A percentile compares a stretch with the other conserved stretches of the same genome.
These are phyloP conservation scores for Bujurquina vittata DNA, from an alignment of 2,113 vertebrate genomes.

Conservation along the genomic window DNA sequence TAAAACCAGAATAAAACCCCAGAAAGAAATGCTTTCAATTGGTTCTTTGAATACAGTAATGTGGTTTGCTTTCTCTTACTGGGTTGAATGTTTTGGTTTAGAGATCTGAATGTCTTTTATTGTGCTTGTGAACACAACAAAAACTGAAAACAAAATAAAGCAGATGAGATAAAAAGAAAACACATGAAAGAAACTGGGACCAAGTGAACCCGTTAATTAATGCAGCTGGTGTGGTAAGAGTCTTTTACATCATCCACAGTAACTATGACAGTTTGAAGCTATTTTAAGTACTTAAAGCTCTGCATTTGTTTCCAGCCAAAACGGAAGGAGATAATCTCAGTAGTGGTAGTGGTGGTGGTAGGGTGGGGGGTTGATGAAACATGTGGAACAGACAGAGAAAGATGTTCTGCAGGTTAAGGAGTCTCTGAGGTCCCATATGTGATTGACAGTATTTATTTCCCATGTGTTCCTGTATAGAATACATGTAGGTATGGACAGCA, in stretches of 20 bases:
- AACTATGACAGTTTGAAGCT: background rate
- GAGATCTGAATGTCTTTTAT: background rate
- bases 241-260: constrained; percentile 22
- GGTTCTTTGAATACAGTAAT: too few species aligned
- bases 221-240: background rate
- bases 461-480: constrained; percentile 10
- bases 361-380: background rate
- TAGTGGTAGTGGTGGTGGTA: background rate
- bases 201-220: constrained; percentile 18
- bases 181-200: background rate
- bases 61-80: too few species aligned
- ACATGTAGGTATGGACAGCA: background rate
- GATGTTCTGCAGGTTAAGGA: constrained; percentile 26
- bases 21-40: too few species aligned
- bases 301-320: constrained; percentile 37
- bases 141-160: background rate
- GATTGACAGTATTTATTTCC: constrained; percentile 13
- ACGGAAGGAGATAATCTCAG: constrained; percentile 17
- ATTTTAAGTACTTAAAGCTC: constrained; percentile 17
- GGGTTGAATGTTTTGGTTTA: background rate
- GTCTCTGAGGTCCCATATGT: constrained; percentile 26
- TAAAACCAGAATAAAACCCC: too few species aligned
- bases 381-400: constrained; percentile 5
- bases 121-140: background rate
- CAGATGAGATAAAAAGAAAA: background rate